Conservation (phyloP, 2,888 invertebrate species). For the Hanleya hanleyi region DNA sequence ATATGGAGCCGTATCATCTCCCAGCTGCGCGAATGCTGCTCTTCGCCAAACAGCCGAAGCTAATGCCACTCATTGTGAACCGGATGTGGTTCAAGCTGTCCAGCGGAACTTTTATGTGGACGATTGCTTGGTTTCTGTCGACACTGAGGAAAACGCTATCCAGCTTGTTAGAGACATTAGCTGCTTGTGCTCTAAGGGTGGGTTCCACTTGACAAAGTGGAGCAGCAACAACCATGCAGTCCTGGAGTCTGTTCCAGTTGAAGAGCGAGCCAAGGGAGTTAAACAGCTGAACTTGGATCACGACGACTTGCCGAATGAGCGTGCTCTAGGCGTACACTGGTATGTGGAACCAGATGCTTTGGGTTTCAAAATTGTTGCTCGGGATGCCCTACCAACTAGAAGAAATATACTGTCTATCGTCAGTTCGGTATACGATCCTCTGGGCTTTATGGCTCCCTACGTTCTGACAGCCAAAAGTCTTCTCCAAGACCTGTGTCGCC, state of each 20-base stretch:
- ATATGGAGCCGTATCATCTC: too few species aligned
- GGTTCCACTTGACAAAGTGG: constrained; percentile 22
- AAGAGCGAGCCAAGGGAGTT: neutral
- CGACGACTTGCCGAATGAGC: constrained; percentile 9
- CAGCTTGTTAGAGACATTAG: too few species aligned
- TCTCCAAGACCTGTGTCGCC: constrained; percentile 35
- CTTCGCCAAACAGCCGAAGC: too few species aligned
- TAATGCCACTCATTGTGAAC: too few species aligned
- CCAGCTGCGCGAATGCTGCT: constrained; percentile 25
- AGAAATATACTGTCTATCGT: constrained; percentile 34
- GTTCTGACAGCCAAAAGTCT: constrained; percentile 31
- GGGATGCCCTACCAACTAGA: too few species aligned
- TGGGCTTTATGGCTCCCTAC: constrained; percentile 36
- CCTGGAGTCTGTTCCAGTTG: neutral
- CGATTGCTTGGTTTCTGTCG: too few species aligned
- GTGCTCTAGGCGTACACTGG: constrained; percentile 27
- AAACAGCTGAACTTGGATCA: neutral
- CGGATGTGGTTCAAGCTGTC: too few species aligned
- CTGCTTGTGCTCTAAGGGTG: neutral
- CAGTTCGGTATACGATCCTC: constrained; percentile 40
- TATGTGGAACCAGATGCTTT: constrained; percentile 1
- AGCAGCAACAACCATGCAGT: constrained; percentile 20
- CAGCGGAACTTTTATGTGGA: too few species aligned
- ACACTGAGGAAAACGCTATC: too few species aligned
- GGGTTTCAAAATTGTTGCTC: constrained; percentile 10